Conservation (phyloP, 2,113 vertebrate species). For the Trogon surrucura region DNA sequence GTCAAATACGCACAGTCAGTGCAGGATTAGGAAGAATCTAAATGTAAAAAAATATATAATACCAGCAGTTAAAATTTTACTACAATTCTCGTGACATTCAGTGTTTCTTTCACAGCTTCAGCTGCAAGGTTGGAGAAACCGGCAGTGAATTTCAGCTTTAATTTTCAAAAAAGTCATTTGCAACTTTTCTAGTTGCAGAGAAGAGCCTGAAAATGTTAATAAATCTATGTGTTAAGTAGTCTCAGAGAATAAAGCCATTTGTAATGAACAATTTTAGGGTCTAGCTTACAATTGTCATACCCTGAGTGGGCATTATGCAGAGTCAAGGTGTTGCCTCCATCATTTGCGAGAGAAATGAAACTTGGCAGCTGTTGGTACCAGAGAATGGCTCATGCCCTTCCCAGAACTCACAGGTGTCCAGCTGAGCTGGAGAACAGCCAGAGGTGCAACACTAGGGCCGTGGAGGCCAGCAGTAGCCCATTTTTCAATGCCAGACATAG, state of each 20-base stretch:
- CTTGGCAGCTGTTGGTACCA: fast-evolving
- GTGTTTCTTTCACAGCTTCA: not conserved
- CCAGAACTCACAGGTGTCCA: not conserved
- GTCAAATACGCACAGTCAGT: not conserved
- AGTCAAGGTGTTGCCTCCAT: not conserved
- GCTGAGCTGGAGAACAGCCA: not conserved
- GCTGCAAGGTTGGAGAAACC: not conserved
- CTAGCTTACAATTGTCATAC: not conserved
- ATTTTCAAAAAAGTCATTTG: not conserved
- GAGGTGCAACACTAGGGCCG: not conserved
- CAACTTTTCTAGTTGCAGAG: not conserved
- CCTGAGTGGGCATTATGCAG: not conserved
- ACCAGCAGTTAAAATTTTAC: not conserved
- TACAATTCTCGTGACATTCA: not conserved
- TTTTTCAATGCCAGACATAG: not conserved
- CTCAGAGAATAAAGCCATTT: not conserved
- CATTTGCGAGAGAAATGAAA: not conserved
- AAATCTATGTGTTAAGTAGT: not conserved
- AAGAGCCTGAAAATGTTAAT: not conserved
- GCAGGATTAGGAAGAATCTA: not conserved
- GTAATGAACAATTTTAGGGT: not conserved
- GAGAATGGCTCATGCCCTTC: not conserved
- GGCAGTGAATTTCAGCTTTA: not conserved
- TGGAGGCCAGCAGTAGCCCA: not conserved
- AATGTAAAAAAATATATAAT: not conserved